Evolutionary conservation across 2,888 invertebrate genomes (phyloP).

Genomic region (Brachypterus glaber): DNA sequence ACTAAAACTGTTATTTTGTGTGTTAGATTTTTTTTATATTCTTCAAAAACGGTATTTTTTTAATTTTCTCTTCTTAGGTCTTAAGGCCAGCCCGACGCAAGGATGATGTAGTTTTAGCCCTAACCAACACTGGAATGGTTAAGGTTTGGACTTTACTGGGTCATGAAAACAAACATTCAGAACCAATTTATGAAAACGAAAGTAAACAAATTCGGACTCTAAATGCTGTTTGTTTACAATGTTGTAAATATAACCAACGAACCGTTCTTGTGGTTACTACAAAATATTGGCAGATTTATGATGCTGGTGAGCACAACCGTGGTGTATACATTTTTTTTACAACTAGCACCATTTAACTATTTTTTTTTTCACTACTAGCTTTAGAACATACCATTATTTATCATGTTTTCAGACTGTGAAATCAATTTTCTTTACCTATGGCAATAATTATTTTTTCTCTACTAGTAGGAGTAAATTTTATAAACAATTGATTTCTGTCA

Average conservation of each 20-base stretch:
- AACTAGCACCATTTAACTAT: too few relatives aligned
- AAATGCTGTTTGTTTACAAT: conserved; percentile 86
- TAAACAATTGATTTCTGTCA: too few relatives aligned
- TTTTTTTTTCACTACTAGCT: too few relatives aligned
- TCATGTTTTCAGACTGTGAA: too few relatives aligned
- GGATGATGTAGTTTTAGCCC: conserved; percentile 92
- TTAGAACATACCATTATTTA: too few relatives aligned
- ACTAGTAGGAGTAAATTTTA: too few relatives aligned
- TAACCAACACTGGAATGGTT: conserved; percentile 92
- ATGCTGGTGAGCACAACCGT: conserved; percentile 62
- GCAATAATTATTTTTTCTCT: too few relatives aligned
- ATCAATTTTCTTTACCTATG: too few relatives aligned
- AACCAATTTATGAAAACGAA: conserved; percentile 91
- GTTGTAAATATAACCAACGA: conserved; percentile 91
- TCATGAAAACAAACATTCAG: conserved; percentile 76
- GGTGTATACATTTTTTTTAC: too few relatives aligned
- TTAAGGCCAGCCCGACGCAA: conserved; percentile 64
- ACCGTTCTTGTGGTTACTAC: conserved; percentile 95
- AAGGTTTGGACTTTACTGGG: conserved; percentile 94
- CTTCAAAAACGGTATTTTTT: conserved; percentile 7
- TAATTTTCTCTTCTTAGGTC: conserved; percentile 40
- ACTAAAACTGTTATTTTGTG: too few relatives aligned
- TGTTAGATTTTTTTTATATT: too few relatives aligned
- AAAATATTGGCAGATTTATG: conserved; percentile 90
- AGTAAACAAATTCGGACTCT: conserved; percentile 93